These are phyloP conservation scores for Naso thynnoides DNA, from an alignment of 2,797 vertebrate genomes.

Conservation along the genomic window DNA sequence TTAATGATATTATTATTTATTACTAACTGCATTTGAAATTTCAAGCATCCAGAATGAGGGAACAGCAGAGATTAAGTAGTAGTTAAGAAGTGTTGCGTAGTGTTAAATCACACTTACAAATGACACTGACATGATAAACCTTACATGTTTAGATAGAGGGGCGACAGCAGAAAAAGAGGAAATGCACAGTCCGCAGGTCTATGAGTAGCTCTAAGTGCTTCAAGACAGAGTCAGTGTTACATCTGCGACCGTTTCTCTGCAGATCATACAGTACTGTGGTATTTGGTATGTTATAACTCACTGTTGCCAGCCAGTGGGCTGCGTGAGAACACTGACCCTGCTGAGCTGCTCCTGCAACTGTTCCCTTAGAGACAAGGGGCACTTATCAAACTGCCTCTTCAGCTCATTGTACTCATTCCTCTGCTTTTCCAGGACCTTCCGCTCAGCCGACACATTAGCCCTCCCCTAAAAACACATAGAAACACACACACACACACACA, in stretches of 20 bases:
- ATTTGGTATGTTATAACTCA: conserved; percentile 76
- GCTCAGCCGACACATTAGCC: conserved; percentile 96
- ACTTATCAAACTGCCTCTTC: conserved; percentile 98
- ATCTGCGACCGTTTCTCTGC: conserved; percentile 49
- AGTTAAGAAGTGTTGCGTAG: not conserved
- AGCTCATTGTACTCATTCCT: conserved; percentile 94
- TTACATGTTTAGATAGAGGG: conserved; percentile 31
- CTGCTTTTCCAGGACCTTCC: conserved; percentile 95
- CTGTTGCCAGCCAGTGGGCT: conserved; percentile 82
- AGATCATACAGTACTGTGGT: conserved; percentile 60
- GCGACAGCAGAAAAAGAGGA: conserved; percentile 49
- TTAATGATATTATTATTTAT: conserved; percentile 66
- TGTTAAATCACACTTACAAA: conserved; percentile 9
- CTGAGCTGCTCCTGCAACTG: conserved; percentile 96
- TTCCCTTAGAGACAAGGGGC: conserved; percentile 97
- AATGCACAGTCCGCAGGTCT: conserved; percentile 44
- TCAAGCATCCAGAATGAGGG: conserved; percentile 53
- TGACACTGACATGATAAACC: conserved; percentile 6
- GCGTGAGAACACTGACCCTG: conserved; percentile 95
- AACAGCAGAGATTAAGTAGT: conserved; percentile 42
- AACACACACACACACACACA: conserved; percentile 68
- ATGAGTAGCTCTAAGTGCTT: conserved; percentile 38
- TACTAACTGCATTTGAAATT: conserved; percentile 39
- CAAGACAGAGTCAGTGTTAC: conserved; percentile 57
- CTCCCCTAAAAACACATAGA: conserved; percentile 93